phyloP scores from a whole-genome alignment of 2,797 vertebrate genomes.

The Enteromius fasciolatus region DNA sequence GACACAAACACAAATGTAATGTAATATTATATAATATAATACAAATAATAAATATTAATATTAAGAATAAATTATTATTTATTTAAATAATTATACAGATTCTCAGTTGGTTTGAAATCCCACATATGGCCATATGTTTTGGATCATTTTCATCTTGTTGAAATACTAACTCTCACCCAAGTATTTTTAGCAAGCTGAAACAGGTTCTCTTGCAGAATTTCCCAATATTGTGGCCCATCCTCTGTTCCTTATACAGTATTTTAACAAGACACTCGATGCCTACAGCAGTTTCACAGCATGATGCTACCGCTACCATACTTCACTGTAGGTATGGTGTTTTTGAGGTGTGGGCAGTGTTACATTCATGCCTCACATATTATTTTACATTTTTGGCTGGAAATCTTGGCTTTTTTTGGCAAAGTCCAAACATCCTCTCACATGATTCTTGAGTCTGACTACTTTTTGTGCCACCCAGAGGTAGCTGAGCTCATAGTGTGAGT shows the following conservation, averaged over 20 bases:
- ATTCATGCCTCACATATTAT: slow-evolving; percentile 24
- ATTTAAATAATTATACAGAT: background rate
- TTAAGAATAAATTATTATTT: background rate
- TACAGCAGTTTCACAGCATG: slow-evolving; percentile 26
- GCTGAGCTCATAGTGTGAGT: background rate
- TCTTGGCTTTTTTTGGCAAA: background rate
- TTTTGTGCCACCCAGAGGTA: background rate
- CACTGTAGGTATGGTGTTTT: slow-evolving; percentile 9
- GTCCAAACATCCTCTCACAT: slow-evolving; percentile 22
- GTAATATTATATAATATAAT: background rate
- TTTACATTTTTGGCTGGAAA: background rate
- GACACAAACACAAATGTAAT: background rate
- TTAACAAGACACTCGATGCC: slow-evolving; percentile 11
- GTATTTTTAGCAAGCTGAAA: slow-evolving; percentile 24
- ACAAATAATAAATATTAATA: too few relatives aligned
- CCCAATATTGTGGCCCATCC: background rate
- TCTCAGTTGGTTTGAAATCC: slow-evolving; percentile 1
- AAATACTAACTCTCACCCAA: background rate
- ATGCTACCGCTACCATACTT: slow-evolving; percentile 3
- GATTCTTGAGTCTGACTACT: background rate
- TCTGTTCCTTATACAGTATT: slow-evolving; percentile 20
- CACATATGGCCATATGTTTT: background rate
- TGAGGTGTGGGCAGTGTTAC: slow-evolving; percentile 5
- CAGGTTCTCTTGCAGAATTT: background rate
- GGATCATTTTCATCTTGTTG: background rate